Evolutionary conservation across 1,140 invertebrate genomes (phyloP).

Genomic region (Habropoda laboriosa): DNA sequence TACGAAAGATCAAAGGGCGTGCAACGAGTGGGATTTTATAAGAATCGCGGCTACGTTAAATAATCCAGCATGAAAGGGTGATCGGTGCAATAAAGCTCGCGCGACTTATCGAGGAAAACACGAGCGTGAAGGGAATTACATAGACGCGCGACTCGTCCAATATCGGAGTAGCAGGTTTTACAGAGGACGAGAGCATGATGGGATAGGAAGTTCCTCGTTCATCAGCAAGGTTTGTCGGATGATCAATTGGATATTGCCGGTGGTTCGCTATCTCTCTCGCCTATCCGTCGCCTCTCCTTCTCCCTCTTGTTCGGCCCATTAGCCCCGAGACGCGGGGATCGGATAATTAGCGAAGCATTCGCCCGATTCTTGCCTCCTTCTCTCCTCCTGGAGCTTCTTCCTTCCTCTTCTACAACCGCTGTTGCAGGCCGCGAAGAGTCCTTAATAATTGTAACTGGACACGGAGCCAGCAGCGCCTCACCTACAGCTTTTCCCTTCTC

Average conservation of each 20-base stretch:
- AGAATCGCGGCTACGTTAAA: neutral
- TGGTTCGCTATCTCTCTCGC: slow-evolving; percentile 61
- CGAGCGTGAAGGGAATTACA: neutral
- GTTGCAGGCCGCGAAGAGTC: slow-evolving; percentile 65
- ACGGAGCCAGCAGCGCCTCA: slow-evolving; percentile 81
- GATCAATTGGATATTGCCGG: slow-evolving; percentile 78
- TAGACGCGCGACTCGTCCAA: neutral
- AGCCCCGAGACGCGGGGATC: slow-evolving; percentile 76
- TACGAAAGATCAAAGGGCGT: neutral
- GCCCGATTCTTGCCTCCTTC: slow-evolving; percentile 72
- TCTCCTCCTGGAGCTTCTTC: slow-evolving; percentile 48
- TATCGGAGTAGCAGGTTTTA: slow-evolving; percentile 46
- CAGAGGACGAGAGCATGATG: slow-evolving; percentile 46
- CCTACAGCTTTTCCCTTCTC: slow-evolving; percentile 73
- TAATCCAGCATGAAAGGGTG: neutral
- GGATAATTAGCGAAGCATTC: slow-evolving; percentile 78
- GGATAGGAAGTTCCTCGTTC: slow-evolving; percentile 72
- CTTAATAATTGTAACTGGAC: slow-evolving; percentile 83
- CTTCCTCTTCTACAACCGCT: slow-evolving; percentile 31
- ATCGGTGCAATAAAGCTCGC: neutral
- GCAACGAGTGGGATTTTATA: neutral
- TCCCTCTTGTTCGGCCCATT: slow-evolving; percentile 68
- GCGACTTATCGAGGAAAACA: neutral
- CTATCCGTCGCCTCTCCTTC: slow-evolving; percentile 18
- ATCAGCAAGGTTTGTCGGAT: slow-evolving; percentile 75